These are phyloP conservation scores for Catharus ustulatus DNA, from an alignment of 2,797 vertebrate species.

Conservation along the genomic window DNA sequence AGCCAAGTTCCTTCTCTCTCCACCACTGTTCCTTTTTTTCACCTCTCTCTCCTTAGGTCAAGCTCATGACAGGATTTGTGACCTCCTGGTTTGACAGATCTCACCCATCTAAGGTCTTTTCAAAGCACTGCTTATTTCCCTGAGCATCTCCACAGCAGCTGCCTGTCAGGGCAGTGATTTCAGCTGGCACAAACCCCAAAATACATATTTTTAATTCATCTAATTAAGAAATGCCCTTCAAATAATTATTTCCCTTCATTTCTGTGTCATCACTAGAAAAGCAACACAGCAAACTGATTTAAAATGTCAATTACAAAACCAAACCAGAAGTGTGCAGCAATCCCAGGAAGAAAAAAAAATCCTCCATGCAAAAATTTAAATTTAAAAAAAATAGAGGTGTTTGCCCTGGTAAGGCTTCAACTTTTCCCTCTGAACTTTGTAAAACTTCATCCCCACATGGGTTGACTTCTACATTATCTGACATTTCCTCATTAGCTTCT, in stretches of 20 bases:
- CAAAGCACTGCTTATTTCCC: not conserved
- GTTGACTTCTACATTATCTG: constrained; percentile 56
- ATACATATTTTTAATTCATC: not conserved
- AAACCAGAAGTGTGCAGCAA: not conserved
- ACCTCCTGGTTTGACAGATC: not conserved
- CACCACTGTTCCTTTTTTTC: not conserved
- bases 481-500: constrained; percentile 68
- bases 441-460: constrained; percentile 21
- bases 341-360: not conserved
- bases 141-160: not conserved
- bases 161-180: not conserved
- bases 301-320: fast-evolving
- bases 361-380: not conserved
- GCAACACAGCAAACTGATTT: not conserved
- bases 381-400: not conserved
- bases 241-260: not conserved
- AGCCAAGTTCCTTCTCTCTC: not conserved
- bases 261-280: not conserved
- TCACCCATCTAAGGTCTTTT: not conserved
- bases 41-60: not conserved
- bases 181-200: not conserved
- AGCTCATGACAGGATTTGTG: not conserved
- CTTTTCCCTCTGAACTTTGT: constrained; percentile 43
- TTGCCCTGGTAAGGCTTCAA: not conserved
- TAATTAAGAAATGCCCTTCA: not conserved